Percentiles rank a stretch among this genome's conserved stretches.
phyloP scores from a whole-genome alignment of 1,140 invertebrate species.

The Aethina tumida region DNA sequence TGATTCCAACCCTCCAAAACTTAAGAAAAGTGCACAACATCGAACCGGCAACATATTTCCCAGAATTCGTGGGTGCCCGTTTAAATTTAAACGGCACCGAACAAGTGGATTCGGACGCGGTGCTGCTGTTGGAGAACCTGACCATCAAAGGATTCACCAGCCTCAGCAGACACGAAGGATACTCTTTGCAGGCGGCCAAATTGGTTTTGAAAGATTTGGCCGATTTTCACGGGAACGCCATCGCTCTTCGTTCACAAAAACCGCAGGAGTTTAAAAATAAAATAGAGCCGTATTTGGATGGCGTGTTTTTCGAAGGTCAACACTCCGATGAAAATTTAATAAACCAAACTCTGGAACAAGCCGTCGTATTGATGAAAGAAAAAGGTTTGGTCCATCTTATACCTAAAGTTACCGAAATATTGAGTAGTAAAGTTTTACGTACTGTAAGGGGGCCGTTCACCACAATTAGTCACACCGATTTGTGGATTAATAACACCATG shows the following conservation, averaged over 20 bases:
- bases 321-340: too few species aligned
- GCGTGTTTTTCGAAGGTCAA: too few species aligned
- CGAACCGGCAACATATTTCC: conserved; percentile 33
- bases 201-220: conserved; percentile 39
- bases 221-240: conserved; percentile 41
- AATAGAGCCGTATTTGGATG: conserved; percentile 28
- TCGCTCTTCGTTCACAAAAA: conserved; percentile 37
- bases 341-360: too few species aligned
- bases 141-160: conserved; percentile 35
- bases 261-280: conserved; percentile 36
- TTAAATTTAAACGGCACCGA: conserved; percentile 31
- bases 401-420: too few species aligned
- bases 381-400: too few species aligned
- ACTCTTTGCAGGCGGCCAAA: conserved; percentile 37
- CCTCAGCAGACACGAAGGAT: conserved; percentile 34
- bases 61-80: conserved; percentile 41
- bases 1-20: conserved; percentile 37
- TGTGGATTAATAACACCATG: conserved; percentile 11
- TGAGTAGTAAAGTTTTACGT: too few species aligned
- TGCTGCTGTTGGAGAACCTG: conserved; percentile 45
- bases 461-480: conserved; percentile 1
- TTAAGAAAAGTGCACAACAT: conserved; percentile 38
- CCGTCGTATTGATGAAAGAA: too few species aligned
- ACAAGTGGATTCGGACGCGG: conserved; percentile 41
- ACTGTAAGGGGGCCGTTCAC: background rate